Percentiles rank a stretch among this genome's conserved stretches.
Conservation (phyloP, 2,113 vertebrate species). For the Nannospalax galili region DNA sequence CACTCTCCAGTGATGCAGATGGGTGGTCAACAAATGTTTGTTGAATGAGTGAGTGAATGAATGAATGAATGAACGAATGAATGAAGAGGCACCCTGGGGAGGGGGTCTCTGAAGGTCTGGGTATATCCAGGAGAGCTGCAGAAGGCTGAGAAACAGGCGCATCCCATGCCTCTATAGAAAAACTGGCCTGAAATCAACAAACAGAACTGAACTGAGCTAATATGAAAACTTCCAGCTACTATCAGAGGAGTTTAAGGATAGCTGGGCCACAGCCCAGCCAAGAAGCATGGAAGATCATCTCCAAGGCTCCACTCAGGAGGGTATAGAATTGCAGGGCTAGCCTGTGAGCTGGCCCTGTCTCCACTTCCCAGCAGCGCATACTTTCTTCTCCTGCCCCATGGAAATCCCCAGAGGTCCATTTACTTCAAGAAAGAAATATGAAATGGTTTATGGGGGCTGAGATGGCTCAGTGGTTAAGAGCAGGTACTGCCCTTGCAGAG, state of each 20-base stretch:
- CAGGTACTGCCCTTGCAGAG: neutral
- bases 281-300: neutral
- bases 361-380: neutral
- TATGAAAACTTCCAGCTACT: neutral
- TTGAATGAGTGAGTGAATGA: neutral
- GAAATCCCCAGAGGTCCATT: constrained; percentile 28
- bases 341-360: too few species aligned
- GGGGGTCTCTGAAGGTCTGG: neutral
- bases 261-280: neutral
- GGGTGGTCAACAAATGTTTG: neutral
- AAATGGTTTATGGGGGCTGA: neutral
- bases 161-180: neutral
- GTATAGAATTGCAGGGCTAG: neutral
- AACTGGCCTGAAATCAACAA: constrained; percentile 48
- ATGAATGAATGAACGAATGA: neutral
- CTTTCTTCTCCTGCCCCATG: neutral
- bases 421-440: neutral
- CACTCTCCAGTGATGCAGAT: too few species aligned
- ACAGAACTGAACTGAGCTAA: constrained; percentile 15
- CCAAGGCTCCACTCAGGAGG: accelerated
- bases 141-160: neutral
- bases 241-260: neutral
- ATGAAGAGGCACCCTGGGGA: neutral
- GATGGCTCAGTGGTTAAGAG: neutral
- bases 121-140: neutral